A percentile compares a stretch with the other conserved stretches of the same genome.
Conservation (phyloP, 1,140 invertebrate species). For the Neuroterus valhalla region DNA sequence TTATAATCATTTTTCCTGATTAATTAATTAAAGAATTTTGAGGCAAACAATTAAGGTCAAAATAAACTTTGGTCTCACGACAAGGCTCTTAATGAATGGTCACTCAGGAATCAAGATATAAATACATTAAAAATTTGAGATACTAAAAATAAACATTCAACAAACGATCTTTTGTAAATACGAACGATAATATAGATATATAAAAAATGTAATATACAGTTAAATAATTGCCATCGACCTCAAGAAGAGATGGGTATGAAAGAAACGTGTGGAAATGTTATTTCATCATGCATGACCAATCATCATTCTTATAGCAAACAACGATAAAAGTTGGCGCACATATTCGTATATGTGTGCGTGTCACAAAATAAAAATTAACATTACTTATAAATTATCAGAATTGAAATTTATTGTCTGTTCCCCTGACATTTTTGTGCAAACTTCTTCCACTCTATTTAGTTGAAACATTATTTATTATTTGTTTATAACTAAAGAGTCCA, state of each 20-base stretch:
- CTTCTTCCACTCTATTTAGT: no score
- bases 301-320: constrained; percentile 30
- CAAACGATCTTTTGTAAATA: constrained; percentile 69
- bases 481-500: no score
- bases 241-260: constrained; percentile 7
- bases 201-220: constrained; percentile 49
- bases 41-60: constrained; percentile 40
- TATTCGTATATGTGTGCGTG: constrained; percentile 23
- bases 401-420: neutral
- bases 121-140: constrained; percentile 62
- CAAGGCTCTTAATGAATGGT: constrained; percentile 62
- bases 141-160: constrained; percentile 67
- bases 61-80: constrained; percentile 48
- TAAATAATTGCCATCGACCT: constrained; percentile 37
- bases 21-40: constrained; percentile 21
- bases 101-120: constrained; percentile 70
- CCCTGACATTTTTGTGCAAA: no score
- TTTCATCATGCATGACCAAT: constrained; percentile 28
- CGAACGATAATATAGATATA: constrained; percentile 61
- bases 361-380: constrained; percentile 29
- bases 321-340: constrained; percentile 28
- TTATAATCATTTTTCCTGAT: no score
- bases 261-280: constrained; percentile 15
- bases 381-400: constrained; percentile 25
- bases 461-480: no score